Base-by-base conservation (phyloP, 2,797 vertebrate genomes). In the Pterois miles region DNA sequence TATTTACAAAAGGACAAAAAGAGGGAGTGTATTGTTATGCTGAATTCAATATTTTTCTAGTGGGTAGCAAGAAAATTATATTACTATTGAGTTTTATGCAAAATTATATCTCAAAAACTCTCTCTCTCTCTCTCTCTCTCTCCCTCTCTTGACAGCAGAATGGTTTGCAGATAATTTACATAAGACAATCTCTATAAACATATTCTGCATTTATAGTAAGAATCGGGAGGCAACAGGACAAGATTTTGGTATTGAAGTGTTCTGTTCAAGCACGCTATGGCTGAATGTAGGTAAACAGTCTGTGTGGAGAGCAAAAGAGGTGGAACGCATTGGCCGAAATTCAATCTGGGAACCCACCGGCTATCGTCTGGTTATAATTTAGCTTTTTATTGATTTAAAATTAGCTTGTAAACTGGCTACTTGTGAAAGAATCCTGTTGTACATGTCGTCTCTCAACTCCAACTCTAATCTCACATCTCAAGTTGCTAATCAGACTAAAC, bases 121-220 rank as follows among this genome's bases (percentile, higher is more conserved):
- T 71, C 9, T 36, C 7, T 58, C 64, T n/a, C n/a, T n/a, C n/a
- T n/a, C n/a, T n/a, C n/a, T n/a, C n/a, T n/a, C 40, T 43, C 40
- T 71, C 9, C 31, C 7, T 58, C 64, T 71, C 13, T 57, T 50
- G 2, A 80, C 43, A 78, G 31, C 48, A 48, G 20, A 46, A 18
- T 63, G 60, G 76, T 77, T 72, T 65, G 20, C 22, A 18, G 13
- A 66, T 66, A 59, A 72, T 74, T 36, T 59, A 23, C 52, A 72
- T 8, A 53, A 70, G 8, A 38, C 18, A 27, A 43, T 43, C 40
- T 43, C 40, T 18, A 43, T 43, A 18, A 43, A 43, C 40, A 43
- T 16, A 43, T 43, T 43, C 40, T 43, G 40, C 40, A 43, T 43
- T 43, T 16, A 18, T 43, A 43, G 40, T 16, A 18, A 43, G 40